Conservation (phyloP, 2,113 vertebrate genomes). For the Paracanthobrama guichenoti region DNA sequence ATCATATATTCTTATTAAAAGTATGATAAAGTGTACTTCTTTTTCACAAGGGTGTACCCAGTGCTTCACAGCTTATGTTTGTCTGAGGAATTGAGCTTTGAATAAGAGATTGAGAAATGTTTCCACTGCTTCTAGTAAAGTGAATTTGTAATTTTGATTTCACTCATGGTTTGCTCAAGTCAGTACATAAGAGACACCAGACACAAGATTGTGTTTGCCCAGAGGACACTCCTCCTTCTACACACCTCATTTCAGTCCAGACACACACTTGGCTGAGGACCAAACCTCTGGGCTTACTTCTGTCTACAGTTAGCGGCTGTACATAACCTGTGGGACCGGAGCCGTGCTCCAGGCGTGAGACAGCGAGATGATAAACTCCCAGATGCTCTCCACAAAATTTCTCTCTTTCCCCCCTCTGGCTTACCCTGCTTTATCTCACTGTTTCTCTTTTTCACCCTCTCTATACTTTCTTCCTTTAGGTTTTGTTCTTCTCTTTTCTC, state of each 20-base stretch:
- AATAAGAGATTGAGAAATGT: neutral
- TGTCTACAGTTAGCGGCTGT: constrained; percentile 32
- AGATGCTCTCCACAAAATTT: constrained; percentile 12
- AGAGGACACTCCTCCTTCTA: constrained; percentile 20
- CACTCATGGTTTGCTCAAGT: constrained; percentile 10
- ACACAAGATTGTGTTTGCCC: neutral
- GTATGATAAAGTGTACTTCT: neutral
- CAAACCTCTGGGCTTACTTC: constrained; percentile 25
- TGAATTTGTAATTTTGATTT: constrained; percentile 14
- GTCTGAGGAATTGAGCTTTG: neutral
- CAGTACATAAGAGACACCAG: constrained; percentile 5
- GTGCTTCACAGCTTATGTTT: neutral
- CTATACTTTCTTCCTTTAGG: neutral
- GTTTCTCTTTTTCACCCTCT: constrained; percentile 1
- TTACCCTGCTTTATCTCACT: neutral
- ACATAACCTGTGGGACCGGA: constrained; percentile 22
- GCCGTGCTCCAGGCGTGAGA: neutral
- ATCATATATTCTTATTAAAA: neutral
- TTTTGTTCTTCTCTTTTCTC: neutral
- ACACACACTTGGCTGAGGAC: constrained; percentile 19
- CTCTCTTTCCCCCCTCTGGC: neutral
- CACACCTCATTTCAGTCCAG: constrained; percentile 26
- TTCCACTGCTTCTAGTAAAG: neutral
- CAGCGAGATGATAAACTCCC: constrained; percentile 18
- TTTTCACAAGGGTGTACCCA: neutral